Conservation (phyloP, 2,797 vertebrate genomes). For the Petrocephalus schoutedeni region DNA sequence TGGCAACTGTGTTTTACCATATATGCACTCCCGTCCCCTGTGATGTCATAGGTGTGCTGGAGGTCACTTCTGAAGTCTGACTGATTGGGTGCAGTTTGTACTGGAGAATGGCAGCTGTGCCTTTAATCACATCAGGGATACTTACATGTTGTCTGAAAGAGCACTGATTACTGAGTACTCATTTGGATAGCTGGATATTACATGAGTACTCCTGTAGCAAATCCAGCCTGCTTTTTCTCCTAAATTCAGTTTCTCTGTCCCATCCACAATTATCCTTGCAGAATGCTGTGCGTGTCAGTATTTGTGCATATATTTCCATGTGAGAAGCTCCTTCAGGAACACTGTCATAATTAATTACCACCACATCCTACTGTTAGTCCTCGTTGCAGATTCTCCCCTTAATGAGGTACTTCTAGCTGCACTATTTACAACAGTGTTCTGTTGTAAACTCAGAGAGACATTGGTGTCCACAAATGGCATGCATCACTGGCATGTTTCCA, state of each 20-base stretch:
- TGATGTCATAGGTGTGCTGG: not conserved
- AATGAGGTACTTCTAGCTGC: not conserved
- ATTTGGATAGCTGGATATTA: not conserved
- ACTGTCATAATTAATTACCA: not conserved
- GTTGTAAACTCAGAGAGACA: not conserved
- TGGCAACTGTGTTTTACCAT: not conserved
- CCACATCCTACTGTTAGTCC: not conserved
- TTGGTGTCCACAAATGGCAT: not conserved
- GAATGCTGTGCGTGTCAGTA: not conserved
- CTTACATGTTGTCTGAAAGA: not conserved
- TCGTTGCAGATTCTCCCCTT: not conserved
- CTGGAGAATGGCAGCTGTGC: not conserved
- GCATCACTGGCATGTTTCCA: not conserved
- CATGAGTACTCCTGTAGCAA: not conserved
- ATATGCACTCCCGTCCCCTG: not conserved
- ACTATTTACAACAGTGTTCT: not conserved
- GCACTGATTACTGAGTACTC: not conserved
- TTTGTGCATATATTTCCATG: not conserved
- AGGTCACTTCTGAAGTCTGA: not conserved
- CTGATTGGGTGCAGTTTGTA: not conserved
- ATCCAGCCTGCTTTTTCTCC: not conserved
- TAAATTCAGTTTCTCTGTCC: too few species aligned
- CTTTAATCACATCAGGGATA: not conserved
- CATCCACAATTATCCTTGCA: too few species aligned
- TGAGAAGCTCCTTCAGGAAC: not conserved